A percentile compares a stretch with the other conserved stretches of the same genome.
These are phyloP conservation scores for Lophotis ruficrista DNA, from an alignment of 2,113 vertebrate species.

Conservation along the genomic window DNA sequence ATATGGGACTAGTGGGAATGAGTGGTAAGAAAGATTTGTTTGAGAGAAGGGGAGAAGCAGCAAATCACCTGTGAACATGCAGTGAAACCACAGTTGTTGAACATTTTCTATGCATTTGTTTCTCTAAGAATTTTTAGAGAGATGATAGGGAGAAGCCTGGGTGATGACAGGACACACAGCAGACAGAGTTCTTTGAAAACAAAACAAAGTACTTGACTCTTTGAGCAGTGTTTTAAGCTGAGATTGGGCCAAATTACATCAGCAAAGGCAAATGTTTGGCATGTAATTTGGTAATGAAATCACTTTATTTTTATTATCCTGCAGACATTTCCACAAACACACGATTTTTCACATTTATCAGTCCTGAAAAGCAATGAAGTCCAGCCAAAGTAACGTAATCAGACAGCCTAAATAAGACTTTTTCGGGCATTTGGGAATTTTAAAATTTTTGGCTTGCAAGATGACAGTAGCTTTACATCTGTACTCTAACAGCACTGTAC, in stretches of 20 bases:
- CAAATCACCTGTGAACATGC: background rate
- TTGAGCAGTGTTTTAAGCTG: conserved; percentile 2
- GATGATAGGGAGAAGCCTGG: background rate
- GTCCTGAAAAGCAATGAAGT: background rate
- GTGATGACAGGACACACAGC: conserved; percentile 13
- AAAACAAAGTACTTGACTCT: background rate
- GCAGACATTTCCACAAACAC: conserved; percentile 44
- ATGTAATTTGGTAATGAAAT: conserved; percentile 57
- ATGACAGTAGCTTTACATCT: conserved; percentile 4
- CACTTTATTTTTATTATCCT: conserved; percentile 40
- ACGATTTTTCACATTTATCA: conserved; percentile 7
- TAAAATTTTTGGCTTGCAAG: background rate
- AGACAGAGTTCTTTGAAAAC: conserved; percentile 25
- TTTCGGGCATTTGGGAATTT: conserved; percentile 6
- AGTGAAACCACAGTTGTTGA: background rate
- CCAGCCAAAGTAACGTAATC: conserved; percentile 7
- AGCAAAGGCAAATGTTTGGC: conserved; percentile 46
- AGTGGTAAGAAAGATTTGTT: background rate
- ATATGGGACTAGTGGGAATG: background rate
- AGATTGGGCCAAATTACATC: conserved; percentile 32
- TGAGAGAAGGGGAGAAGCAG: background rate
- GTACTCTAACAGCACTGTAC: background rate
- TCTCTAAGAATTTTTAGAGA: background rate
- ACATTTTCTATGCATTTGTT: background rate
- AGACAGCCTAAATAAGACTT: conserved; percentile 8